Evolutionary conservation across 2,797 vertebrate species (phyloP), one percentile per base, ranked within the genome.

Genomic region (Anas acuta): DNA sequence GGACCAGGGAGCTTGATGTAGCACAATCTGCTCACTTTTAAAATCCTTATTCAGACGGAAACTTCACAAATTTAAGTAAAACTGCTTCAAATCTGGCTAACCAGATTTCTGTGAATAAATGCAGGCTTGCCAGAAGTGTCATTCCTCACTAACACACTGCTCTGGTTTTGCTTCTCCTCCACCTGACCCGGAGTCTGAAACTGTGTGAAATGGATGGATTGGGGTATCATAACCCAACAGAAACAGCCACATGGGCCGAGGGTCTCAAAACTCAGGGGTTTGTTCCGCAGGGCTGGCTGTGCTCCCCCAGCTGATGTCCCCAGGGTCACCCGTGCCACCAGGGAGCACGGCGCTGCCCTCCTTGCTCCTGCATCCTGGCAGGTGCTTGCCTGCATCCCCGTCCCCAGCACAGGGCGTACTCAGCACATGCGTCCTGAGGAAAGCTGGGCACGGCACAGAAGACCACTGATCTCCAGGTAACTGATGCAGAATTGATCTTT

Each of bases 281-380:
- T 53, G 49, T 39, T 19, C 22, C 3, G 21, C 41, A 54, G 32
- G 41, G 37, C 35, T 56, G 22, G 28, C 51, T 53, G 26, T 53
- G 51, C 51, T 53, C 51, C n/a, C 39, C 18, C 62, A 51, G 39
- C 54, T 65, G 32, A 19, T n/a, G 4, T 20, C 30, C 17, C 30
- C 69, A 21, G 37, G 23, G 23, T 13, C 5, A 4, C 16, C 60
- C 32, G 23, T 22, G 43, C 25, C 2, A 3, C 32, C 0, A 0
- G 21, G 9, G 54, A 67, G n/a, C 37, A 20, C 8, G 1, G 7
- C 1, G 3, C 2, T 37, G 57, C 41, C 51, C 51, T 53, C 51
- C 51, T 28, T 53, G 51, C 26, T 53, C 51, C 51, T 53, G 51
- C 51, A 53, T 53, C 51, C 51, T 8, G 3, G 51, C 14, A 26